A percentile compares a stretch with the other conserved stretches of the same genome.
Evolutionary conservation across 2,113 vertebrate species (phyloP).

Genomic region (Semnornis frantzii): DNA sequence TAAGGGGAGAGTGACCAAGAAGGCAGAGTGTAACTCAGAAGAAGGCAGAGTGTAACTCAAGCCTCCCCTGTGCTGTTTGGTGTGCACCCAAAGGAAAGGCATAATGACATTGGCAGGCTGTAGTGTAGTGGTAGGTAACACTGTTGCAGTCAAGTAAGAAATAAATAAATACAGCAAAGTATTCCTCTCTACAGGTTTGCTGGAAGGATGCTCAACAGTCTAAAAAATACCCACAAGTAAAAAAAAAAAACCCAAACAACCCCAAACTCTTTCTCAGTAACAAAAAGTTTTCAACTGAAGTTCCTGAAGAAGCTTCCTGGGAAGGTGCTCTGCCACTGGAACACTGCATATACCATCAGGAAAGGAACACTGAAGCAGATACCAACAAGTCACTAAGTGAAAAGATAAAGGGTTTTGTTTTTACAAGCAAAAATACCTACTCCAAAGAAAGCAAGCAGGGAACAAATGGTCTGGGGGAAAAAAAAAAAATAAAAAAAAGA

Average conservation of each 20-base stretch:
- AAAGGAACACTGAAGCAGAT: slow-evolving; percentile 61
- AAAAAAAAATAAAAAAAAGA: too few species aligned
- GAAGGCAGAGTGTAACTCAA: slow-evolving; percentile 9
- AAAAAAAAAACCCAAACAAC: neutral
- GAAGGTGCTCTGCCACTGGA: slow-evolving; percentile 54
- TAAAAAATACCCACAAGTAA: neutral
- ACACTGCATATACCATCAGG: neutral
- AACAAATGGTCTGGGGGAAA: slow-evolving; percentile 8
- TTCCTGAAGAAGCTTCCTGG: slow-evolving; percentile 48
- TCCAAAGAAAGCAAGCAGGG: slow-evolving; percentile 49
- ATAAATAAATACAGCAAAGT: slow-evolving; percentile 78
- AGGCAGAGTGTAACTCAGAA: slow-evolving; percentile 22
- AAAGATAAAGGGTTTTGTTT: neutral
- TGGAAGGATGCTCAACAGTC: slow-evolving; percentile 15
- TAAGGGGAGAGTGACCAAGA: slow-evolving; percentile 36
- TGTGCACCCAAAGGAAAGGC: slow-evolving; percentile 34
- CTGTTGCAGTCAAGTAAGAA: slow-evolving; percentile 73
- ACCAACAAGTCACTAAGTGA: slow-evolving; percentile 55
- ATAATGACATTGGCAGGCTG: slow-evolving; percentile 45
- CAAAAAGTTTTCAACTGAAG: slow-evolving; percentile 25
- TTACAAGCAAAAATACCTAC: slow-evolving; percentile 42
- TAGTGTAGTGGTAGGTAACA: slow-evolving; percentile 34
- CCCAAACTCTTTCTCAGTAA: slow-evolving; percentile 19
- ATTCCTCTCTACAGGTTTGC: slow-evolving; percentile 45
- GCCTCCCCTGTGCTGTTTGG: slow-evolving; percentile 6